Percentiles rank a stretch among this genome's conserved stretches.
Conservation (phyloP, 2,797 vertebrate species). For the Paedocypris micromegethes region DNA sequence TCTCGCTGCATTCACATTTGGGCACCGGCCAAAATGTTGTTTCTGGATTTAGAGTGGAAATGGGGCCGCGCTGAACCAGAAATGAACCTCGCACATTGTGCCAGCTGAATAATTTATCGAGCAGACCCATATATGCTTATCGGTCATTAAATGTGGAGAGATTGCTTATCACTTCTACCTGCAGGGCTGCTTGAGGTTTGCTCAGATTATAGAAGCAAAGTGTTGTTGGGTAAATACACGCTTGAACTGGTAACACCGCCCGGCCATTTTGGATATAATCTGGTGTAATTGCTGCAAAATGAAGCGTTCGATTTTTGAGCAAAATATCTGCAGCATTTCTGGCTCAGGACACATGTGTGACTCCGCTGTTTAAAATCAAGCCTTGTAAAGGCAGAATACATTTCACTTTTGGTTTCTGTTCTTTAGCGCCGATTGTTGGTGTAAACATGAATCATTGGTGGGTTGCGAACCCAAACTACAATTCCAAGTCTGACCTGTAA, state of each 20-base stretch:
- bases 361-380: no score
- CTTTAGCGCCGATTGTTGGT: no score
- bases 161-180: slow-evolving; percentile 31
- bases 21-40: slow-evolving; percentile 18
- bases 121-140: slow-evolving; percentile 33
- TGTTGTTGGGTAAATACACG: not conserved
- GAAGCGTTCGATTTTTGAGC: no score
- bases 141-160: slow-evolving; percentile 38
- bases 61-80: slow-evolving; percentile 28
- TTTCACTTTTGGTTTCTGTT: no score
- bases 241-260: not conserved
- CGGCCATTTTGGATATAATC: no score
- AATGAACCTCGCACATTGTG: slow-evolving; percentile 25
- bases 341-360: no score
- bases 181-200: slow-evolving; percentile 34
- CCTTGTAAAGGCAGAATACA: no score
- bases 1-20: slow-evolving; percentile 30
- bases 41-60: slow-evolving; percentile 33
- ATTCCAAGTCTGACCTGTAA: no score
- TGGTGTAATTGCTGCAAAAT: no score
- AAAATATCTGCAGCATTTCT: no score
- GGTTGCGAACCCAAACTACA: no score
- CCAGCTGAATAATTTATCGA: slow-evolving; percentile 37
- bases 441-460: no score
- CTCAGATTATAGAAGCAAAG: slow-evolving; percentile 24